Evolutionary conservation across 2,113 vertebrate genomes (phyloP).

Genomic region (Nymphicus hollandicus): DNA sequence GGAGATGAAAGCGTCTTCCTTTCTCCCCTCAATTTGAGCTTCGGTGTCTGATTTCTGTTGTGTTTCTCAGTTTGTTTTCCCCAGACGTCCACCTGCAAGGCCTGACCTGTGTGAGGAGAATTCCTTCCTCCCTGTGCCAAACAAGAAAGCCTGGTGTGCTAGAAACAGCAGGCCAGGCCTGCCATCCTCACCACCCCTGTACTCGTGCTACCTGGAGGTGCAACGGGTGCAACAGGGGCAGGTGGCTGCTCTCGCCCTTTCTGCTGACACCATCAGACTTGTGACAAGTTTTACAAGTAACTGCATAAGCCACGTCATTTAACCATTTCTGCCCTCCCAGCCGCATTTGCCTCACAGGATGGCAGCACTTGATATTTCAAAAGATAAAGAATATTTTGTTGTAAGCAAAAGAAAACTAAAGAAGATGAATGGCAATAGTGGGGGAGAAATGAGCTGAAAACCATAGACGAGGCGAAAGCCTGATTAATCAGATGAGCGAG

Average conservation of each 20-base stretch:
- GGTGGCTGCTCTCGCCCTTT: not conserved
- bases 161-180: not conserved
- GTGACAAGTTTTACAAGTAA: not conserved
- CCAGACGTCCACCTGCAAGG: not conserved
- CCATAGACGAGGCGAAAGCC: not conserved
- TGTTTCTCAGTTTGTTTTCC: not conserved
- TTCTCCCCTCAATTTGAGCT: not conserved
- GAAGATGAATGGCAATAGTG: not conserved
- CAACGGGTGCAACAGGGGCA: not conserved
- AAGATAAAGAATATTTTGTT: constrained; percentile 16
- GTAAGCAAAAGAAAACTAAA: constrained; percentile 24
- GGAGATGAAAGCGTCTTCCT: not conserved
- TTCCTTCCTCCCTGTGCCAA: not conserved
- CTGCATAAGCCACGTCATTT: not conserved
- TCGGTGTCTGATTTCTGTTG: not conserved
- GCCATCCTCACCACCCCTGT: not conserved
- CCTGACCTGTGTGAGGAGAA: not conserved
- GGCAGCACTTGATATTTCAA: not conserved
- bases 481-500: constrained; percentile 15
- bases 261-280: not conserved
- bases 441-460: not conserved
- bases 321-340: not conserved
- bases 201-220: fast-evolving
- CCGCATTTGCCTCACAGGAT: not conserved
- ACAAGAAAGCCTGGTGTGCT: not conserved